Conservation (phyloP, 2,113 vertebrate species). For the Malurus elegans region DNA sequence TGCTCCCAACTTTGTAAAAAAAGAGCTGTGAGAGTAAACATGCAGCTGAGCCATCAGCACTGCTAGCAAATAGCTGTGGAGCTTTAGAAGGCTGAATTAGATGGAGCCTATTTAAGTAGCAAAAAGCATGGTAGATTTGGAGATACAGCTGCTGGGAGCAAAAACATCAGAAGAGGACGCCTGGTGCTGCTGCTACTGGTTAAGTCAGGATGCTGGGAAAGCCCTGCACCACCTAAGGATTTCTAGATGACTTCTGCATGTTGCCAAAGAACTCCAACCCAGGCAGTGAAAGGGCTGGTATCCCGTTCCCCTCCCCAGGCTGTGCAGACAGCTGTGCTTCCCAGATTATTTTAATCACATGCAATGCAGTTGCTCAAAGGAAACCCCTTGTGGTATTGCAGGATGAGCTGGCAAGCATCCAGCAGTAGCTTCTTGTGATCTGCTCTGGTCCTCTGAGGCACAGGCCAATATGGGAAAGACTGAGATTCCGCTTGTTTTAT, state of each 20-base stretch:
- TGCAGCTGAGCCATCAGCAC: background rate
- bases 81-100: background rate
- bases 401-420: background rate
- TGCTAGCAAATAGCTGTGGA: background rate
- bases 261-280: background rate
- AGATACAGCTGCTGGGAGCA: background rate
- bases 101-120: background rate
- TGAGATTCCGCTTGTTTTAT: background rate
- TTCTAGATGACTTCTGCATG: background rate
- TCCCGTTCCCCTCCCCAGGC: background rate
- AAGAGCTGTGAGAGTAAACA: background rate
- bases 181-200: background rate
- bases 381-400: background rate
- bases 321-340: background rate
- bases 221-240: too few relatives aligned
- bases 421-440: background rate
- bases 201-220: background rate
- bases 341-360: background rate
- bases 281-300: background rate
- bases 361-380: background rate
- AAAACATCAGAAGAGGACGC: background rate
- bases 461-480: background rate
- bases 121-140: background rate
- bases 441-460: background rate
- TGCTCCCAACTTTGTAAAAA: background rate